phyloP scores from a whole-genome alignment of 2,888 invertebrate genomes.

The Mantis religiosa region DNA sequence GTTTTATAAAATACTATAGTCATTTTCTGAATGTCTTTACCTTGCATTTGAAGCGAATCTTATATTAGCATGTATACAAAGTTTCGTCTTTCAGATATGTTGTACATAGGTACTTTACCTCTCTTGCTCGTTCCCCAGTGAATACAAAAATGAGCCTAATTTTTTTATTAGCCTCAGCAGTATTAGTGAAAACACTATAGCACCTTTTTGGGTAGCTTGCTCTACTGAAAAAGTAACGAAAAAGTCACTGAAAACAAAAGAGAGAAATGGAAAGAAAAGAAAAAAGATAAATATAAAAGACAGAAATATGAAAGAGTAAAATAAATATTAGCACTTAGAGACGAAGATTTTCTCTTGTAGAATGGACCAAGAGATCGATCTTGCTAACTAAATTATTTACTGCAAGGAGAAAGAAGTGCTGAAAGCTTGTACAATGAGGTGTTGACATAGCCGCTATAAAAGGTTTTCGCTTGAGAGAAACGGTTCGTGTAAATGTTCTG shows the following conservation, averaged over 20 bases:
- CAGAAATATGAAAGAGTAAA: neutral
- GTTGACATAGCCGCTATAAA: neutral
- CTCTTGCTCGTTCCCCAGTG: too few species aligned
- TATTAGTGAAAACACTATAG: too few species aligned
- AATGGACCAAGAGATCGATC: neutral
- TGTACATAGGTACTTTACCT: too few species aligned
- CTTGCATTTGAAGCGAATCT: too few species aligned
- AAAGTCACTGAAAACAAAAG: neutral
- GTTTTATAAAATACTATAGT: fast-evolving
- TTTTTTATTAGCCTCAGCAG: too few species aligned
- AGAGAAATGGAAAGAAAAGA: neutral
- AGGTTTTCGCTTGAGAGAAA: neutral
- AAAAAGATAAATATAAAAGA: too few species aligned
- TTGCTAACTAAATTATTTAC: neutral
- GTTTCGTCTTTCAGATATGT: too few species aligned
- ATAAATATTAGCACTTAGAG: neutral
- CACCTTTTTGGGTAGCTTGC: too few species aligned
- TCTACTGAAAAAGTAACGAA: too few species aligned
- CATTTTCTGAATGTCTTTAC: too few species aligned
- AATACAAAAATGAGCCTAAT: too few species aligned
- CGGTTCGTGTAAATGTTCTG: neutral
- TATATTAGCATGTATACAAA: too few species aligned
- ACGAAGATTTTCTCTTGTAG: neutral
- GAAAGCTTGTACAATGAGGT: neutral
- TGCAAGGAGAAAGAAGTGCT: neutral